Conservation (phyloP, 2,797 vertebrate species). For the Argentina silus region DNA sequence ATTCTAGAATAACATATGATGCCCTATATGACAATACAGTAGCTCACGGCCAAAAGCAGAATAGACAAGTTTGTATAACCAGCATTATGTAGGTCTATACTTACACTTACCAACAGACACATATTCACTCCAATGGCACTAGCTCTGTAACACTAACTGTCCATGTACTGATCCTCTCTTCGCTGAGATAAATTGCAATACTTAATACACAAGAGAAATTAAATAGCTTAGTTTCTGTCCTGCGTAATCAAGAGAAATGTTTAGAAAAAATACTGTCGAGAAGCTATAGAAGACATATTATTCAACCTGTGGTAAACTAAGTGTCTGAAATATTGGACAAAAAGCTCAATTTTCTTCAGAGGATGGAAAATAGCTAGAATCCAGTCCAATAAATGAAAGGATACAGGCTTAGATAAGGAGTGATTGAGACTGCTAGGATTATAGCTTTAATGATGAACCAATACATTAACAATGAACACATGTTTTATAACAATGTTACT, state of each 20-base stretch:
- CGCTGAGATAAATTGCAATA: slow-evolving; percentile 3
- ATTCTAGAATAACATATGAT: not conserved
- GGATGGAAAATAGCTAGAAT: slow-evolving; percentile 43
- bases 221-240: slow-evolving; percentile 17
- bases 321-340: slow-evolving; percentile 31
- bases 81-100: too few species aligned
- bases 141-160: not conserved
- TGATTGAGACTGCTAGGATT: slow-evolving; percentile 49
- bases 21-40: not conserved
- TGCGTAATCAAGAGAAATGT: slow-evolving; percentile 34
- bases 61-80: too few species aligned
- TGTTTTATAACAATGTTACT: too few species aligned
- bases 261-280: slow-evolving; percentile 15
- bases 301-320: slow-evolving; percentile 21
- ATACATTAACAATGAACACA: too few species aligned
- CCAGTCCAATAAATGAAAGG: slow-evolving; percentile 33
- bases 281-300: slow-evolving; percentile 16
- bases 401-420: slow-evolving; percentile 51
- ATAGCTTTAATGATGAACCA: slow-evolving; percentile 63
- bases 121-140: too few species aligned
- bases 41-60: not conserved
- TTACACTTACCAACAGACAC: too few species aligned
- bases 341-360: slow-evolving; percentile 24
- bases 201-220: slow-evolving; percentile 13
- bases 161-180: slow-evolving; percentile 4